A percentile compares a stretch with the other conserved stretches of the same genome.
Evolutionary conservation across 2,797 vertebrate species (phyloP).

Genomic region (Bryconaethiops microstoma): DNA sequence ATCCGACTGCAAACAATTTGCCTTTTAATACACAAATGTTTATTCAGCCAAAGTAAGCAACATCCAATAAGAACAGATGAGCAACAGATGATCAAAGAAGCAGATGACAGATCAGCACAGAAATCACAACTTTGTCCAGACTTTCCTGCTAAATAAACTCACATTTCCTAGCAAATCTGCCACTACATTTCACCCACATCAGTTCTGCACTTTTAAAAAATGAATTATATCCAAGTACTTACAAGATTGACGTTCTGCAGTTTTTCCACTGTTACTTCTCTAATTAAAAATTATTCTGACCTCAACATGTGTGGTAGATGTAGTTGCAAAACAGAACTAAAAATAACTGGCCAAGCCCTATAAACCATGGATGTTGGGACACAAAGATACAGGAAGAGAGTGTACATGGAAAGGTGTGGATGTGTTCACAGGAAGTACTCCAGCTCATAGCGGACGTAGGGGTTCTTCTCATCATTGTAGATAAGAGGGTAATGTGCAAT

Average conservation of each 20-base stretch:
- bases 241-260: conserved; percentile 63
- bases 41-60: conserved; percentile 95
- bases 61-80: conserved; percentile 88
- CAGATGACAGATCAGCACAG: conserved; percentile 46
- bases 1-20: conserved; percentile 6
- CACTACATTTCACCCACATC: conserved; percentile 54
- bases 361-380: conserved; percentile 39
- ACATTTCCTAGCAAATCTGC: conserved; percentile 58
- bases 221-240: conserved; percentile 57
- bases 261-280: conserved; percentile 51
- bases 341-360: conserved; percentile 56
- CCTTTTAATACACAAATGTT: conserved; percentile 96
- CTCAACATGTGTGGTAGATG: conserved; percentile 32
- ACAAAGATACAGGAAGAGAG: conserved; percentile 34
- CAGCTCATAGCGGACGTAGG: conserved; percentile 94
- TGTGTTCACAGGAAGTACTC: conserved; percentile 92
- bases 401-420: conserved; percentile 41
- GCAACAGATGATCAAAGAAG: conserved; percentile 78
- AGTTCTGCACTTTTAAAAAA: conserved; percentile 50
- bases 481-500: conserved; percentile 98
- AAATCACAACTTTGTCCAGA: conserved; percentile 57
- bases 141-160: conserved; percentile 42
- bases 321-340: conserved; percentile 55
- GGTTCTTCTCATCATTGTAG: conserved; percentile 98
- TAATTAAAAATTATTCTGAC: conserved; percentile 57